phyloP scores from a whole-genome alignment of 2,888 invertebrate genomes.

The Incurvaria masculella region DNA sequence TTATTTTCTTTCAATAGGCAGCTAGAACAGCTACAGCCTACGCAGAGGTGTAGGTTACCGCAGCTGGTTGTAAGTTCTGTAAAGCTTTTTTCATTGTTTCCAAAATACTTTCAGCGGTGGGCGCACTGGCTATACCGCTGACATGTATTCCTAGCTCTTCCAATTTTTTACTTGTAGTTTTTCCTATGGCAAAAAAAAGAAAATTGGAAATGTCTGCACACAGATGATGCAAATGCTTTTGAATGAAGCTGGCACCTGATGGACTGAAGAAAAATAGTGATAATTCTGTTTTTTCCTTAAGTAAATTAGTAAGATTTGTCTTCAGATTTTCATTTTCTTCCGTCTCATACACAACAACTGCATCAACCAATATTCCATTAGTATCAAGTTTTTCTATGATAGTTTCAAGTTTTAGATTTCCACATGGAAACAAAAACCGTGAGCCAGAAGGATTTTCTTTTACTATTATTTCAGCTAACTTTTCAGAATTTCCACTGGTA shows the following conservation, averaged over 20 bases:
- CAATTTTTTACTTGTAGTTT: conserved; percentile 44
- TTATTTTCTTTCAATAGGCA: too few species aligned
- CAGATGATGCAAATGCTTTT: conserved; percentile 41
- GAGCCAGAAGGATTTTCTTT: conserved; percentile 26
- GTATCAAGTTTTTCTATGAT: conserved; percentile 27
- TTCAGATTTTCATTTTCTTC: conserved; percentile 37
- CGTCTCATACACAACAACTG: conserved; percentile 42
- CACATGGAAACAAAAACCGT: conserved; percentile 42
- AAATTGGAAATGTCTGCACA: conserved; percentile 30
- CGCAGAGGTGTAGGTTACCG: too few species aligned
- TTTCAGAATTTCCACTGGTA: conserved; percentile 35
- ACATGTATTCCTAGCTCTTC: conserved; percentile 42
- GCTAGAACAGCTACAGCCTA: too few species aligned
- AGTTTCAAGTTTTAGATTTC: conserved; percentile 35
- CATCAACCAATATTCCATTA: conserved; percentile 27
- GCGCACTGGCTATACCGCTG: conserved; percentile 36
- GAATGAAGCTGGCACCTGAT: conserved; percentile 43
- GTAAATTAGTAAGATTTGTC: conserved; percentile 19
- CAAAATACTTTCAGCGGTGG: conserved; percentile 31
- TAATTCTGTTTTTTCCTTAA: not conserved
- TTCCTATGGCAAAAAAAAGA: conserved; percentile 47
- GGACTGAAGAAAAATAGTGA: conserved; percentile 44
- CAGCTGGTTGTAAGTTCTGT: not conserved
- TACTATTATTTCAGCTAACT: conserved; percentile 30
- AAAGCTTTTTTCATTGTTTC: conserved; percentile 28